Percentiles rank a stretch among this genome's conserved stretches.
These are phyloP conservation scores for Cyphomyrus discorhynchus DNA, from an alignment of 2,113 vertebrate genomes.

Conservation along the genomic window DNA sequence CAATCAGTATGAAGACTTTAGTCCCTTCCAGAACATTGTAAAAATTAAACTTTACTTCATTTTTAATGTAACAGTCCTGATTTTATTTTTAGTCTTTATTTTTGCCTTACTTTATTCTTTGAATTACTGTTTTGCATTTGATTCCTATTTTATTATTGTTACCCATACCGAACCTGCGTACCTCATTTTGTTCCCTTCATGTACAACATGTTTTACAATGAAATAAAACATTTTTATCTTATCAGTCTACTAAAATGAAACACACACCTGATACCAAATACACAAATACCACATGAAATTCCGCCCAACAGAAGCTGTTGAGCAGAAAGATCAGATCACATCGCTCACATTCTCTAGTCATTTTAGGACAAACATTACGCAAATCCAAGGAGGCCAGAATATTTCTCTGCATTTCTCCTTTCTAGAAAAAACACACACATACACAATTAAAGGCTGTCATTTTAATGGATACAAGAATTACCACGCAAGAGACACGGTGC, in stretches of 20 bases:
- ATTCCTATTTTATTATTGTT: background rate
- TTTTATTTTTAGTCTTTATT: background rate
- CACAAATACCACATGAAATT: background rate
- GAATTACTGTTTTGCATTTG: background rate
- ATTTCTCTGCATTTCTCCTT: background rate
- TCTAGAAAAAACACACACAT: background rate
- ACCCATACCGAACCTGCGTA: background rate
- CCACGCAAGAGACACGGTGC: background rate
- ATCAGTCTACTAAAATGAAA: background rate
- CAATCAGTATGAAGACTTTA: background rate
- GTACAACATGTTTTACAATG: background rate
- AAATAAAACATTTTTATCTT: background rate
- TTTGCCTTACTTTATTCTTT: background rate
- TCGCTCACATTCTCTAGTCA: background rate
- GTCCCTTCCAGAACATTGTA: background rate
- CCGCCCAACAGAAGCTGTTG: background rate
- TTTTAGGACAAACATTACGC: background rate
- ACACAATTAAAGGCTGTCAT: background rate
- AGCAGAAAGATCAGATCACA: background rate
- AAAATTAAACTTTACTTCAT: background rate
- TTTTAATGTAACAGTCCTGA: background rate
- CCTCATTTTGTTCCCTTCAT: background rate
- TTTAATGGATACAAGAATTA: constrained; percentile 24
- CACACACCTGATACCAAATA: background rate
- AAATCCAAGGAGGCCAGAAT: background rate